phyloP scores from a whole-genome alignment of 2,888 invertebrate species.

The Tridacna crocea region DNA sequence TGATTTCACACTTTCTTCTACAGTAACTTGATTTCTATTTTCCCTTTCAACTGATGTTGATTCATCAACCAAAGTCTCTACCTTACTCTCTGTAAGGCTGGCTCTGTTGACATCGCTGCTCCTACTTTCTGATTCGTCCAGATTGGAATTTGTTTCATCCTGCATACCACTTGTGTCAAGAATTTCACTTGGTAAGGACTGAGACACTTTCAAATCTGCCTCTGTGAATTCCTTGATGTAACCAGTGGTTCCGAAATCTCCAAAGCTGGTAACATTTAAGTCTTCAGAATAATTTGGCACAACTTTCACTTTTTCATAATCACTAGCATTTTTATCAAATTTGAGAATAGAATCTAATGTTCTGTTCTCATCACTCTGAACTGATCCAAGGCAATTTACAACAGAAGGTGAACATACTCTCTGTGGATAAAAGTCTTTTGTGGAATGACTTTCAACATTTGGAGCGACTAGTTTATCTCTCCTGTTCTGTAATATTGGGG shows the following conservation, averaged over 20 bases:
- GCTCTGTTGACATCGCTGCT: constrained; percentile 12
- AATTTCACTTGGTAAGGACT: constrained; percentile 39
- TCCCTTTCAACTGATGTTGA: constrained; percentile 5
- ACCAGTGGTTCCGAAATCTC: background rate
- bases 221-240: constrained; percentile 19
- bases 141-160: constrained; percentile 14
- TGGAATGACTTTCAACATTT: constrained; percentile 9
- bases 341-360: constrained; percentile 8
- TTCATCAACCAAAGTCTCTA: background rate
- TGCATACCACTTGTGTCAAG: constrained; percentile 33
- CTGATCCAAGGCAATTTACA: background rate
- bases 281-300: constrained; percentile 14
- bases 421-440: background rate
- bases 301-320: constrained; percentile 28
- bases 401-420: background rate
- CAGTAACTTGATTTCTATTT: background rate
- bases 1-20: constrained; percentile 1
- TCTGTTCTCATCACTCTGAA: constrained; percentile 20
- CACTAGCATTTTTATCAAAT: constrained; percentile 13
- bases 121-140: constrained; percentile 21
- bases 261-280: constrained; percentile 12
- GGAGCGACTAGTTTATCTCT: background rate
- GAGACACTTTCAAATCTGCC: constrained; percentile 36
- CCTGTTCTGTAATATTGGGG: background rate
- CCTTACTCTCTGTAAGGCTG: background rate